These are phyloP conservation scores for Anastrepha ludens DNA, from an alignment of 1,140 invertebrate species.

Conservation along the genomic window DNA sequence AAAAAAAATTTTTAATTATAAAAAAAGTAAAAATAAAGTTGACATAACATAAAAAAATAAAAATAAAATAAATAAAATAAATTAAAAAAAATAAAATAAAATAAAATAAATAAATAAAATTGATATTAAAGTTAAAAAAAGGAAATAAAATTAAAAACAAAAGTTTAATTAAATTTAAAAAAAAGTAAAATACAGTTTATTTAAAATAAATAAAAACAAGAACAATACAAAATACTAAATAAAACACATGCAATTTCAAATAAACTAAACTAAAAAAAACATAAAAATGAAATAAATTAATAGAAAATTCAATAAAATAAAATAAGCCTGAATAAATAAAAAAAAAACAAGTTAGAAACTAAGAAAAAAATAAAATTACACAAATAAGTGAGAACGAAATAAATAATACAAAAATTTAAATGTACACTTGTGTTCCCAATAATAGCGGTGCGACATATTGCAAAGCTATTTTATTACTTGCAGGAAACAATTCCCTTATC, in stretches of 20 bases:
- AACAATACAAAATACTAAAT: neutral
- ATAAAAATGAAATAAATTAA: neutral
- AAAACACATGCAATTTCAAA: neutral
- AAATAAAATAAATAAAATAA: neutral
- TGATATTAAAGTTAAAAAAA: constrained; percentile 6
- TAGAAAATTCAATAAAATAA: too few relatives aligned
- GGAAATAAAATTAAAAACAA: neutral
- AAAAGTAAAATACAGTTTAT: neutral
- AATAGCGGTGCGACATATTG: too few relatives aligned
- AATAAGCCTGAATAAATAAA: too few relatives aligned
- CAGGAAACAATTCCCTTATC: too few relatives aligned
- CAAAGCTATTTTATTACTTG: too few relatives aligned
- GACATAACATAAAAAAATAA: constrained; percentile 22
- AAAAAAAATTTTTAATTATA: too few relatives aligned
- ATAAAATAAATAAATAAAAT: neutral
- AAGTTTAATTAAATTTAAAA: neutral
- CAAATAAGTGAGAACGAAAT: too few relatives aligned
- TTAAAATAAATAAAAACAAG: neutral
- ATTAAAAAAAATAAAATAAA: constrained; percentile 25
- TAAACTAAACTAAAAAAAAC: neutral
- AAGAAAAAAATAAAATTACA: too few relatives aligned
- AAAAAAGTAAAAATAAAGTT: neutral
- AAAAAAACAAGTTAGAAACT: too few relatives aligned
- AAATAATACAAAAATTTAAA: too few relatives aligned
- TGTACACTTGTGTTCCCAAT: too few relatives aligned